Evolutionary conservation across 2,113 vertebrate genomes (phyloP), one percentile per base, ranked within the genome.

Genomic region (Thamnophis sirtalis): DNA sequence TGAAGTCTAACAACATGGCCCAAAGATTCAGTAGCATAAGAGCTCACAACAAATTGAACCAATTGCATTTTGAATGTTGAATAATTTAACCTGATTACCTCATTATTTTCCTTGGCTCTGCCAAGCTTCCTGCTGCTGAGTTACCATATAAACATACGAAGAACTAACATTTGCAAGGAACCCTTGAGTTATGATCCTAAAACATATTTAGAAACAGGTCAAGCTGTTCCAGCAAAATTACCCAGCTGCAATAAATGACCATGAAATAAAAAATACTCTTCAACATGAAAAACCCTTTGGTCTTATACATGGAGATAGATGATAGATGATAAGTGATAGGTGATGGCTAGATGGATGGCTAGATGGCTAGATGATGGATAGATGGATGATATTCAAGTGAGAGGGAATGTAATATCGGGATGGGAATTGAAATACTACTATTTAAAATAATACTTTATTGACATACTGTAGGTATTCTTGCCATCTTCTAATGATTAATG

Each of bases 61-160:
- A 11, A 1, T 89, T 88, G n/a, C 56, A 3, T 38, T 90, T 94
- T 86, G 80, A 49, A 89, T 92, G 85, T 13, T 3, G 56, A 1
- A 15, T 84, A 89, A 50, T 90, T 55, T 91, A 95, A 91, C 21
- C 19, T 84, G 33, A 5, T 3, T 55, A 86, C 28, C 24, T 94
- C 51, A 28, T 92, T 0, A 22, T 15, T 1, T 26, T 86, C 85
- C 17, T 38, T 91, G 48, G 56, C n/a, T 92, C 55, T 56, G 73
- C 50, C 9, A 8, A 19, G 28, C 10, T 48, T 93, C 94, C 91
- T 53, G 58, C 48, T 1, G 53, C 87, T 91, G 91, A 86, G 63
- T 43, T 90, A 33, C 58, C 8, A 2, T 8, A 68, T 26, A 8
- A 8, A 9, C 38, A 91, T 89, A 87, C 91, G 9, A 26, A 73